A percentile compares a stretch with the other conserved stretches of the same genome.
phyloP scores from a whole-genome alignment of 2,113 vertebrate species.

The Lates calcarifer region DNA sequence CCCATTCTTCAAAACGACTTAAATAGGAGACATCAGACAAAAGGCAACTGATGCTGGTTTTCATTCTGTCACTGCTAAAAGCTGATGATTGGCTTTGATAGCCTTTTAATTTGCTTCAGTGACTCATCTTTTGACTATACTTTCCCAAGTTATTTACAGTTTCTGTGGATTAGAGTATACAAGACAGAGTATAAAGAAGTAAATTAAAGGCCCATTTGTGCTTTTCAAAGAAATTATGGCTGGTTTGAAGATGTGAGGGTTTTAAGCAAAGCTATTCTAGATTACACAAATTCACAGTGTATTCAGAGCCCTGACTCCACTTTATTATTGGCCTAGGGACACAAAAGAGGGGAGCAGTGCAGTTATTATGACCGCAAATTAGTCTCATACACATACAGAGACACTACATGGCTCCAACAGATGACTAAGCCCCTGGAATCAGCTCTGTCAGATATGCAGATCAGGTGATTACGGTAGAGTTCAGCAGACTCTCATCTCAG shows the following conservation, averaged over 20 bases:
- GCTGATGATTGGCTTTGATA: constrained; percentile 28
- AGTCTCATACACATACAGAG: constrained; percentile 18
- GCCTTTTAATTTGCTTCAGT: constrained; percentile 40
- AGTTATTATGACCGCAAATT: constrained; percentile 43
- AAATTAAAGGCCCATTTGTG: constrained; percentile 55
- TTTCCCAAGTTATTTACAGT: constrained; percentile 46
- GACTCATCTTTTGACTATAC: constrained; percentile 45
- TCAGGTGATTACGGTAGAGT: constrained; percentile 1
- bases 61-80: constrained; percentile 10
- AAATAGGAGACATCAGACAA: constrained; percentile 13
- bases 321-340: constrained; percentile 32
- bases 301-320: constrained; percentile 14
- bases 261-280: constrained; percentile 21
- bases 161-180: constrained; percentile 23
- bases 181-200: constrained; percentile 36
- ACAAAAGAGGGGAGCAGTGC: constrained; percentile 9
- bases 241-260: constrained; percentile 18
- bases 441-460: constrained; percentile 27
- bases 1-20: not conserved
- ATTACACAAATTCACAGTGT: constrained; percentile 6
- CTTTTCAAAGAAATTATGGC: constrained; percentile 13
- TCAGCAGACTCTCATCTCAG: constrained; percentile 25
- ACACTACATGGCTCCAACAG: constrained; percentile 5
- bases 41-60: not conserved
- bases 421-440: constrained; percentile 29